Evolutionary conservation across 2,113 vertebrate genomes (phyloP).

Genomic region (Anser brachyrhynchus): DNA sequence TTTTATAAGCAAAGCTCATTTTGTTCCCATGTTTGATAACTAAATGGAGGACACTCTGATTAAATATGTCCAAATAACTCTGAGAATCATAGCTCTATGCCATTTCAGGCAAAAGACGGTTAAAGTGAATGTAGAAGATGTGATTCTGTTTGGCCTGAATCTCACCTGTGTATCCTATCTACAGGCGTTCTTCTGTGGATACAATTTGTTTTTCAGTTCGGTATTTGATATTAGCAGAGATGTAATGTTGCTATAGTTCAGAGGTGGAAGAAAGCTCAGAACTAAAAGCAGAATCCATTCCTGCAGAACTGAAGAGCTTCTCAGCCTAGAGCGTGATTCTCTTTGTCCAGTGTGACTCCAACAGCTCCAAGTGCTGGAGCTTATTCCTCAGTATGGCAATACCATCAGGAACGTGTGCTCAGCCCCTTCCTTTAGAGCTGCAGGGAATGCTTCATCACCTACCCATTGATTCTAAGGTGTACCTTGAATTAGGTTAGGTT

Average conservation of each 20-base stretch:
- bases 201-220: not conserved
- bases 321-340: accelerated
- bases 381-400: not conserved
- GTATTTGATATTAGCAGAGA: not conserved
- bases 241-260: not conserved
- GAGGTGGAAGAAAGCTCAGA: not conserved
- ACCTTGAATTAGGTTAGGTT: not conserved
- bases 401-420: not conserved
- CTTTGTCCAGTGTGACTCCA: not conserved
- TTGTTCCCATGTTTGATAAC: not conserved
- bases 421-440: not conserved
- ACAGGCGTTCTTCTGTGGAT: not conserved
- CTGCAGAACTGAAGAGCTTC: not conserved
- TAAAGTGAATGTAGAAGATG: not conserved
- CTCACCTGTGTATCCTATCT: not conserved
- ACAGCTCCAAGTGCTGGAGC: not conserved
- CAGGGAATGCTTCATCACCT: not conserved
- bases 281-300: not conserved
- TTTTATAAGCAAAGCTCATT: not conserved
- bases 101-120: not conserved
- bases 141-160: not conserved
- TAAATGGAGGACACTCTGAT: not conserved
- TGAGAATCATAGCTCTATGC: not conserved
- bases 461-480: not conserved
- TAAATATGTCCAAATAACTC: not conserved